Evolutionary conservation across 2,797 vertebrate genomes (phyloP), one percentile per base, ranked within the genome.

Genomic region (Allochrocebus solatus): DNA sequence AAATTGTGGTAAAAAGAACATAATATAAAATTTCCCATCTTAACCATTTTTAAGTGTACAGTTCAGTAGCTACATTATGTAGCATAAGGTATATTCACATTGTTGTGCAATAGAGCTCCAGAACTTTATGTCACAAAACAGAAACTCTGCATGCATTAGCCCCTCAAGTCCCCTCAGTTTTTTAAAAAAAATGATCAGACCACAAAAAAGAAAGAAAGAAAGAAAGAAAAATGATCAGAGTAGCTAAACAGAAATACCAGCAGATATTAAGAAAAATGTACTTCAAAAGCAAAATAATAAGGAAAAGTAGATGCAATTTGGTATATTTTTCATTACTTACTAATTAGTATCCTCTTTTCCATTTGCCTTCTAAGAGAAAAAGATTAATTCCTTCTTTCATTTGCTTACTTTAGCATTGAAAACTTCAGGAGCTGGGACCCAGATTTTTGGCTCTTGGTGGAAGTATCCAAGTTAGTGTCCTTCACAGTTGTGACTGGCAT

Each of bases 291-390:
- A 92, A 96, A 96, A 59, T 43, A 33, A 79, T 90, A n/a, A 85
- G 86, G 53, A 83, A 76, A 41, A 95, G 28, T 53, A 81, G 81
- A 53, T 43, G 39, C 26, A 59, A 61, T 91, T 93, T 93, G 72
- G 36, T 88, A 14, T 36, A 24, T 48, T 96, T 57, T 88, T 91
- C 59, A 26, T 93, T 43, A 19, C 57, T 89, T 86, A 48, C 53
- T 96, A 96, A 92, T 91, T 95, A 67, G 41, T 50, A 55, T 72
- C 74, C 75, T 92, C 46, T 86, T 95, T 89, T 92, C 70, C 46
- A 89, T 55, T 70, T 64, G 9, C 33, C 64, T 97, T 87, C 64
- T 50, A 88, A 93, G 67, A 75, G 74, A 55, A 85, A 95, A 75
- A 28, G 67, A 7, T 39, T 80, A 84, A 78, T 91, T 91, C 46